phyloP scores from a whole-genome alignment of 1,140 invertebrate species.

The Drosophila orosa region DNA sequence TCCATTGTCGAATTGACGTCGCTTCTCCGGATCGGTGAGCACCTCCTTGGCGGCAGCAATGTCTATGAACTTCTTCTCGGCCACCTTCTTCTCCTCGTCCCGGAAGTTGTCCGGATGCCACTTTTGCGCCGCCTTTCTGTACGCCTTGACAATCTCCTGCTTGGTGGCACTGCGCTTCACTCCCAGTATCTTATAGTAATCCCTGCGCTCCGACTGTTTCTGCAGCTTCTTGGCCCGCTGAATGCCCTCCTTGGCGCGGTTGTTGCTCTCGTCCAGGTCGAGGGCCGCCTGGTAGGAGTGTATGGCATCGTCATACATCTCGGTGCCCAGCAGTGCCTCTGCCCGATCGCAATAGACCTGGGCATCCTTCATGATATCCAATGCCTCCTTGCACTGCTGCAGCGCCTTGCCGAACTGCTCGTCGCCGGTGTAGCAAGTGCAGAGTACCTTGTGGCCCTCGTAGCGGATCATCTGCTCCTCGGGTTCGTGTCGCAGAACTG shows the following conservation, averaged over 20 bases:
- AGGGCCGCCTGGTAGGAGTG: conserved; percentile 94
- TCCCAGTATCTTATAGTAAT: conserved; percentile 99
- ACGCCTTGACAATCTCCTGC: conserved; percentile 97
- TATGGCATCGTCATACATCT: conserved; percentile 97
- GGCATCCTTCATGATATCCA: conserved; percentile 91
- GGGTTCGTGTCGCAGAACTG: conserved; percentile 89
- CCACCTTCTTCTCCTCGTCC: conserved; percentile 96
- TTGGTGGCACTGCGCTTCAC: conserved; percentile 92
- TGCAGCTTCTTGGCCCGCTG: conserved; percentile 96
- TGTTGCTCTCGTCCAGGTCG: conserved; percentile 92
- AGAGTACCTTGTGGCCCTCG: conserved; percentile 90
- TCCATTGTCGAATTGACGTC: conserved; percentile 96
- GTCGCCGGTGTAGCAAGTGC: conserved; percentile 90
- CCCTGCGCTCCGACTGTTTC: conserved; percentile 96
- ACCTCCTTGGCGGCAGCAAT: conserved; percentile 99
- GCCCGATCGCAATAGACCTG: conserved; percentile 95
- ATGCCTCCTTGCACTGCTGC: conserved; percentile 91
- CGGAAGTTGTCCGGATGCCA: conserved; percentile 99
- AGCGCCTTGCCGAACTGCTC: conserved; percentile 89
- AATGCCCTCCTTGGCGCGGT: conserved; percentile 95
- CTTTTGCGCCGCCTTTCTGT: conserved; percentile 98
- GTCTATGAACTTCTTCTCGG: conserved; percentile 99
- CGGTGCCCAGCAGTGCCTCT: conserved; percentile 95
- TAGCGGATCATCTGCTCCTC: conserved; percentile 90
- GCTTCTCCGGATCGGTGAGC: conserved; percentile 93